These are phyloP conservation scores for Lepus europaeus DNA, from an alignment of 2,113 vertebrate genomes.

Conservation along the genomic window DNA sequence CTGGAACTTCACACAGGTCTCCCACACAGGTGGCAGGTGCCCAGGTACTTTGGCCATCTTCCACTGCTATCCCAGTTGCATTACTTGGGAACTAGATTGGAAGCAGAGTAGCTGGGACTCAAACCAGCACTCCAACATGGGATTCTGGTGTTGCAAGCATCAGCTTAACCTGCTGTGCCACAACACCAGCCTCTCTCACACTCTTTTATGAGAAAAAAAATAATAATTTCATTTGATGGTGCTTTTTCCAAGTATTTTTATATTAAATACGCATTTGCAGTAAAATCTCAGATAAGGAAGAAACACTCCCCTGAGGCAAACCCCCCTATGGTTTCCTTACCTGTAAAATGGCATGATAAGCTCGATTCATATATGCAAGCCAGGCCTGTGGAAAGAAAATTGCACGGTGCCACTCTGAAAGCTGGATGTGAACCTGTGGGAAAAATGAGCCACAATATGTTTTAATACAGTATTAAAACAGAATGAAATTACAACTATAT, in stretches of 20 bases:
- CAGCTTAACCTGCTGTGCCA: too few relatives aligned
- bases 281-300: background rate
- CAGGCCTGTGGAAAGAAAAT: conserved; percentile 95
- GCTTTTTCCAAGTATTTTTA: conserved; percentile 34
- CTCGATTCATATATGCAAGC: conserved; percentile 94
- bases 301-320: background rate
- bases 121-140: too few relatives aligned
- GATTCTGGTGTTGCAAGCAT: too few relatives aligned
- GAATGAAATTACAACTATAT: background rate
- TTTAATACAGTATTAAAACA: background rate
- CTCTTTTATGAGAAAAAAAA: background rate
- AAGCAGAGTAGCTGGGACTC: too few relatives aligned
- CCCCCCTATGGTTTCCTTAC: conserved; percentile 79
- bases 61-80: too few relatives aligned
- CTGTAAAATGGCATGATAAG: conserved; percentile 94
- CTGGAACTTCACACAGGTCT: too few relatives aligned
- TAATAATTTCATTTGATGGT: background rate
- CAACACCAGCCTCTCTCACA: background rate
- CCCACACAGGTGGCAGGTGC: too few relatives aligned
- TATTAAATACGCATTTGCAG: background rate
- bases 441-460: background rate
- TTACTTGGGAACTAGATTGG: too few relatives aligned
- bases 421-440: conserved; percentile 96
- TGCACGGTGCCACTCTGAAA: conserved; percentile 96
- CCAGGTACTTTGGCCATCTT: too few relatives aligned